A percentile compares a stretch with the other conserved stretches of the same genome.
Conservation (phyloP, 2,797 vertebrate genomes). For the Squalus acanthias region DNA sequence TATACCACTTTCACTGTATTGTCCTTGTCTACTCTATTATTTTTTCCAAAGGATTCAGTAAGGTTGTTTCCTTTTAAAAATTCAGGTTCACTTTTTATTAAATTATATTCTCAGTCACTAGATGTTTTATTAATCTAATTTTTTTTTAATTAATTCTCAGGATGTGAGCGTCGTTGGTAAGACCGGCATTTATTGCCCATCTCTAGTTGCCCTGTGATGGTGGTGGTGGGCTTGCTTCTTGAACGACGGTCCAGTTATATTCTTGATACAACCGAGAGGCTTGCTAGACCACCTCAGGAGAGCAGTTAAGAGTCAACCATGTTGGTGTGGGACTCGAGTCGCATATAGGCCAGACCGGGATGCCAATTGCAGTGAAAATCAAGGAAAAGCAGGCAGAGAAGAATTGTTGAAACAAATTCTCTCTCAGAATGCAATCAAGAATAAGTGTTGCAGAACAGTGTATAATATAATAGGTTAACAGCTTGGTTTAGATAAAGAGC, state of each 20-base stretch:
- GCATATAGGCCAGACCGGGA: no score
- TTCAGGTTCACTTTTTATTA: background rate
- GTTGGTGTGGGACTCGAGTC: background rate
- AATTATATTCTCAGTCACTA: background rate
- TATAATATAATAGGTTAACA: no score
- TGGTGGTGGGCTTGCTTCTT: background rate
- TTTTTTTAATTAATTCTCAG: background rate
- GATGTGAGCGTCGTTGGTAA: background rate
- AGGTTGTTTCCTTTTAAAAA: background rate
- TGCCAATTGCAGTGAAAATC: no score
- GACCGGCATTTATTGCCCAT: background rate
- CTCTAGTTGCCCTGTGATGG: background rate
- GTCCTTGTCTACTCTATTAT: background rate
- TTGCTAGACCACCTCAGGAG: background rate
- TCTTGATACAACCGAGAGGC: background rate
- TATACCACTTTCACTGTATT: background rate
- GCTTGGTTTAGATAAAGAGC: no score
- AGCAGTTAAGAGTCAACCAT: background rate
- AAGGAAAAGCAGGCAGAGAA: no score
- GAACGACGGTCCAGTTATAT: background rate
- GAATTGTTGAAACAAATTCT: no score
- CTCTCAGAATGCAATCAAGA: no score
- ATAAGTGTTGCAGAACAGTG: no score
- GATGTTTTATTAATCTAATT: background rate
- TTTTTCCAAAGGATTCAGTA: background rate